A percentile compares a stretch with the other conserved stretches of the same genome.
Conservation (phyloP, 2,113 vertebrate genomes). For the Callionymus lyra region DNA sequence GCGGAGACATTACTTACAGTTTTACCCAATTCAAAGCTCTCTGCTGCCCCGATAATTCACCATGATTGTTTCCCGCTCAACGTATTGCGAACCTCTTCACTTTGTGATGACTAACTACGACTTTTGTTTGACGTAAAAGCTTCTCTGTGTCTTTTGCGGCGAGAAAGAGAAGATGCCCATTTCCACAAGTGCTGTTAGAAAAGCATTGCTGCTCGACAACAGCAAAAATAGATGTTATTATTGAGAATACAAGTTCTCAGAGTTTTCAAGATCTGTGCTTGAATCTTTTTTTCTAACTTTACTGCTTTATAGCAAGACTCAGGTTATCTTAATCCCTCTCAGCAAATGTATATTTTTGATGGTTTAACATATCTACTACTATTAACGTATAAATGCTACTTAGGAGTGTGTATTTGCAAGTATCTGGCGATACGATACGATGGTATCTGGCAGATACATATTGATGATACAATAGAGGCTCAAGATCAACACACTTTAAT, state of each 20-base stretch:
- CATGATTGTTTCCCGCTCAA: conserved; percentile 27
- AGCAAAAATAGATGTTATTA: conserved; percentile 68
- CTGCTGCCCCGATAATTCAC: conserved; percentile 22
- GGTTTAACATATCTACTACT: no score
- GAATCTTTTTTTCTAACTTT: background rate
- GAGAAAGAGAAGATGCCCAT: conserved; percentile 65
- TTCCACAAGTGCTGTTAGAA: conserved; percentile 66
- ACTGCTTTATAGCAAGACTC: no score
- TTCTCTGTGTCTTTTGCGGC: conserved; percentile 53
- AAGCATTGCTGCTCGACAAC: conserved; percentile 49
- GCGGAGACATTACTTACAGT: conserved; percentile 14
- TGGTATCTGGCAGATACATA: no score
- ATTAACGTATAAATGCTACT: no score
- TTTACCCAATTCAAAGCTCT: conserved; percentile 5
- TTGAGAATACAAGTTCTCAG: conserved; percentile 42
- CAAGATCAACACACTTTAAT: no score
- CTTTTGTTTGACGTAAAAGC: conserved; percentile 54
- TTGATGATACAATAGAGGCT: no score
- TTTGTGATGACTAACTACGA: conserved; percentile 21
- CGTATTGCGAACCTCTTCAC: conserved; percentile 19
- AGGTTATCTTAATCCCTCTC: no score
- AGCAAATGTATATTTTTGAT: no score
- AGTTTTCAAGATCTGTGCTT: conserved; percentile 11
- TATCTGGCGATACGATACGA: no score
- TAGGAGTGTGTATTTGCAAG: no score